Percentiles rank a stretch among this genome's conserved stretches.
phyloP scores from a whole-genome alignment of 2,797 vertebrate species.

The Chelon labrosus region DNA sequence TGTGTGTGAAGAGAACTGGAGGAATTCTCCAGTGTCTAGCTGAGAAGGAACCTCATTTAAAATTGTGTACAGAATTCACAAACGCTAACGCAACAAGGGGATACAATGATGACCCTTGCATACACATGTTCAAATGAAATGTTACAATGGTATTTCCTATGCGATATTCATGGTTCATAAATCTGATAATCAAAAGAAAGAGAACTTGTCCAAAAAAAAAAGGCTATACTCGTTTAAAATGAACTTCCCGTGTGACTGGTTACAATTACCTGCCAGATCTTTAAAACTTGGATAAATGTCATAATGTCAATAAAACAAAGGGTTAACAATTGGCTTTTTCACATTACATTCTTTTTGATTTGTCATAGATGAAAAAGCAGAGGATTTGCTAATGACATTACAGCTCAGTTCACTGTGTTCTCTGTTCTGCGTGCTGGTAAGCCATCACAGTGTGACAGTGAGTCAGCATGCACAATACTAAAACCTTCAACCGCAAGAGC shows the following conservation, averaged over 20 bases:
- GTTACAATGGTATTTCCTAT: neutral
- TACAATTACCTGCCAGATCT: neutral
- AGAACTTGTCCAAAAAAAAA: neutral
- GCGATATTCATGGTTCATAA: neutral
- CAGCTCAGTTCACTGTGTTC: neutral
- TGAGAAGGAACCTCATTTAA: conserved; percentile 17
- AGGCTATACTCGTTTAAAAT: neutral
- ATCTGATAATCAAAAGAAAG: neutral
- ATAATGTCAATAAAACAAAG: neutral
- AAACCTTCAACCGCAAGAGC: neutral
- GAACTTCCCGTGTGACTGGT: neutral
- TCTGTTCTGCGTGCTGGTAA: neutral
- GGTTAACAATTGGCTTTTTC: neutral
- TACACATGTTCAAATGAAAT: neutral
- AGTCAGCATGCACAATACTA: conserved; percentile 8
- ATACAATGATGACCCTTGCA: neutral
- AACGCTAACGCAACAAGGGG: neutral
- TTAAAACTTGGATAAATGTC: neutral
- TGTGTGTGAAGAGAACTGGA: conserved; percentile 6
- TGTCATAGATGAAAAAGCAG: neutral
- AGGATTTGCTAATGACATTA: conserved; percentile 3
- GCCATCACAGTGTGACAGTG: neutral
- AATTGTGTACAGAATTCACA: neutral
- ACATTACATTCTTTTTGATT: neutral
- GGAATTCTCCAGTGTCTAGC: conserved; percentile 15